These are phyloP conservation scores for Lepidurus apus DNA, from an alignment of 1,140 invertebrate species.

Conservation along the genomic window DNA sequence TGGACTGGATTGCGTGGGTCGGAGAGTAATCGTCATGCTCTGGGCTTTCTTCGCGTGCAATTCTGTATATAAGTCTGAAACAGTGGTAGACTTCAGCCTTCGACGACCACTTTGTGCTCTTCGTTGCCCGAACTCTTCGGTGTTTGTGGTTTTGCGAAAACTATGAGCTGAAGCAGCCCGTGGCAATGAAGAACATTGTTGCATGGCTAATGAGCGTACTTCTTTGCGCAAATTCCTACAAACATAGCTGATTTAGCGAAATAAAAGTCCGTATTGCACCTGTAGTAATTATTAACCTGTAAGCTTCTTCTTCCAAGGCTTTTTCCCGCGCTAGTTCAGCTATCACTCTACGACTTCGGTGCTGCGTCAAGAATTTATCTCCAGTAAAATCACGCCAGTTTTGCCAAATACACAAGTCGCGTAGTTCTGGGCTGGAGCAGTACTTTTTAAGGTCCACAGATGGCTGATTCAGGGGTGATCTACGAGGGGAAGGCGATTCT, in stretches of 20 bases:
- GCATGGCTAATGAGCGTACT: slow-evolving; percentile 12
- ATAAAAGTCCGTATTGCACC: neutral
- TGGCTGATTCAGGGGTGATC: neutral
- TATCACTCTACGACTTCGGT: neutral
- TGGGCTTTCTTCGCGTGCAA: neutral
- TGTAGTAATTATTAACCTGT: slow-evolving; percentile 9
- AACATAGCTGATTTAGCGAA: neutral
- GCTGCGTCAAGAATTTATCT: neutral
- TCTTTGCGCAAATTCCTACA: slow-evolving; percentile 1
- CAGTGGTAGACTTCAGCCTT: neutral
- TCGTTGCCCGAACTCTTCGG: neutral
- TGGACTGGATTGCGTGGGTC: neutral
- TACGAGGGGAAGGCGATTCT: neutral
- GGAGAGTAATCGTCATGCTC: neutral
- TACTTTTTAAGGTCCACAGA: neutral
- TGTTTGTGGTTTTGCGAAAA: neutral
- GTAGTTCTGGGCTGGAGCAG: slow-evolving; percentile 9
- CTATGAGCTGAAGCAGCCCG: neutral
- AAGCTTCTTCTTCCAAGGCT: slow-evolving; percentile 23
- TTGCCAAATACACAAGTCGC: neutral
- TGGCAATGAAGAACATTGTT: slow-evolving; percentile 11
- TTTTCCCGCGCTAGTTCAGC: slow-evolving; percentile 18
- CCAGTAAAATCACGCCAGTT: neutral
- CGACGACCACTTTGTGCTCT: neutral
- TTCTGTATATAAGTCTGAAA: neutral